Evolutionary conservation across 2,888 invertebrate genomes (phyloP).

Genomic region (Tubulanus polymorphus): DNA sequence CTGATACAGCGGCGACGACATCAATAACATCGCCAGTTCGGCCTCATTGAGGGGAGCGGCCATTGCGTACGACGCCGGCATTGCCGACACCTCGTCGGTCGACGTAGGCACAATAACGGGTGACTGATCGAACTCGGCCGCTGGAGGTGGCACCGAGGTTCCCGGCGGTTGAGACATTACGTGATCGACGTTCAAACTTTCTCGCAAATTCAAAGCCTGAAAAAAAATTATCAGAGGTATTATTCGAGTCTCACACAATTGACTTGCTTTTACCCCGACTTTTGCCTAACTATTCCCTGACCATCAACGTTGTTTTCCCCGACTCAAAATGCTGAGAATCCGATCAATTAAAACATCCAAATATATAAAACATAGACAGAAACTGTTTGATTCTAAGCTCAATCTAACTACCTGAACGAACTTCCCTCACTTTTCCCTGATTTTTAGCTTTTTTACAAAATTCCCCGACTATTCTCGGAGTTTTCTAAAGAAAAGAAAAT

Average conservation of each 20-base stretch:
- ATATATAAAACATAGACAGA: too few species aligned
- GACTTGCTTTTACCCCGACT: too few species aligned
- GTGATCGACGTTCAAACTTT: conserved; percentile 39
- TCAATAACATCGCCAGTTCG: conserved; percentile 41
- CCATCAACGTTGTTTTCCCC: not conserved
- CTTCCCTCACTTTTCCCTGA: too few species aligned
- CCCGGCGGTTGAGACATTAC: conserved; percentile 1
- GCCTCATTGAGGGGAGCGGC: conserved; percentile 45
- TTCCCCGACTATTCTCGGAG: too few species aligned
- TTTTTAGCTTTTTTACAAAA: too few species aligned
- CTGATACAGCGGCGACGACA: conserved; percentile 49
- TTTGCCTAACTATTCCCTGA: not conserved
- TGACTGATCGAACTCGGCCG: not conserved
- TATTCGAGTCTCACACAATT: conserved; percentile 1
- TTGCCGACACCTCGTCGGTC: conserved; percentile 9
- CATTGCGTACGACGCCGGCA: conserved; percentile 34
- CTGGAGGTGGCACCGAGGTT: not conserved
- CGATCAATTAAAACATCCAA: too few species aligned
- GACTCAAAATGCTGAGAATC: too few species aligned
- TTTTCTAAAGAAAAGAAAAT: too few species aligned
- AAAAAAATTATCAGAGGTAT: conserved; percentile 8
- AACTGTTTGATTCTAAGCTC: too few species aligned
- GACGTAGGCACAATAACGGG: not conserved
- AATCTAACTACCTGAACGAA: too few species aligned
- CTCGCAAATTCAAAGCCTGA: conserved; percentile 41